Evolutionary conservation across 2,888 invertebrate species (phyloP), one percentile per base, ranked within the genome.

Genomic region (Melanotus villosus): DNA sequence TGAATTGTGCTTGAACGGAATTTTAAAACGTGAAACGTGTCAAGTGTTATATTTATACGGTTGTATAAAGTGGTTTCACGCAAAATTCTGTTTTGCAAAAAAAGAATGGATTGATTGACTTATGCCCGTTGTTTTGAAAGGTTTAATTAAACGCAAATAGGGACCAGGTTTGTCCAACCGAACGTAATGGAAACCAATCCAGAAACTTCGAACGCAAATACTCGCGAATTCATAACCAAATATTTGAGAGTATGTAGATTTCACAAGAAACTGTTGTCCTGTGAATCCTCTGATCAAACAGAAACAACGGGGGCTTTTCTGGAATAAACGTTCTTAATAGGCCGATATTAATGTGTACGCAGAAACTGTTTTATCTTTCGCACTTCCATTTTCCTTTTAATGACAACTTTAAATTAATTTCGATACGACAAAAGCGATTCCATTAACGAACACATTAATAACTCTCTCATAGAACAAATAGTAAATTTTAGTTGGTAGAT

Each of bases 1-100:
- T 72, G 77, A 78, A 77, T 77, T 77, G 78, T 77, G 75, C 77
- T 76, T 74, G 79, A 74, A 76, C 74, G 65, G 79, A 80, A 80
- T 79, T 76, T 76, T 72, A 75, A 78, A 72, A 65, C 77, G 67
- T 72, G 72, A 71, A 63, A 68, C 60, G 71, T 68, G 54, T 63
- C 72, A 65, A 66, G 64, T 69, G 65, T 69, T 67, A 66, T 70
- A 66, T 70, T 69, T 69, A 69, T 69, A 69, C 63, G 60, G 65
- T 47, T 64, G 60, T 65, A 54, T 64, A 64, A 65, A 69, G 69
- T 65, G 69, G 65, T 68, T 68, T 68, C 64, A 59, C 54, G 45
- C 63, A 63, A 63, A 68, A 68, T 64, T 68, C 68, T 59, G 68
- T 64, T 68, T 68, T 52, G 47, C 43, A 32, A 32, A 54, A 19